Evolutionary conservation across 2,888 invertebrate genomes (phyloP), one percentile per base, ranked within the genome.

Genomic region (Chrysolina oricalcia): DNA sequence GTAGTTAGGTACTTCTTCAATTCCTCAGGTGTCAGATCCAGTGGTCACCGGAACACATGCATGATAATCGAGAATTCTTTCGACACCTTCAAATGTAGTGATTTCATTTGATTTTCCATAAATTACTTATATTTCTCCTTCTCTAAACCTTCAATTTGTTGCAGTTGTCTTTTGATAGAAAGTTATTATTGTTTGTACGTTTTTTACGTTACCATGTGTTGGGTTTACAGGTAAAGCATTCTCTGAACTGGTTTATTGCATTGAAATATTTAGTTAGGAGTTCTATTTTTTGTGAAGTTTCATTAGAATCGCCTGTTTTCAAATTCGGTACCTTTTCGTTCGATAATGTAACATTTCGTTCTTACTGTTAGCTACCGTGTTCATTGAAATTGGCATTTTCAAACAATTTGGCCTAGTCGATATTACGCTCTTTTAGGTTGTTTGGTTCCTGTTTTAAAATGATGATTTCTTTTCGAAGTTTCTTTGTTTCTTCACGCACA

Each of bases 381-480:
- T 9, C 40, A 40, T 5, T 40, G 6, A 40, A n/a, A n/a, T n/a
- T n/a, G n/a, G n/a, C n/a, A n/a, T n/a, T n/a, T 40, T 40, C 10
- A 10, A 40, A 8, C 40, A 8, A 8, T 40, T 40, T 40, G 5
- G 10, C 40, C 40, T 8, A 10, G 10, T 40, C 40, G 40, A 40
- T 40, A 10, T 40, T 40, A 40, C 40, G 5, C 5, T 40, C 40
- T 40, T 9, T 40, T 5, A 40, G 5, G 10, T 40, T 9, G 5
- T 40, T 40, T 40, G 10, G 6, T 40, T 40, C 40, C 40, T 9
- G 40, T 40, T 9, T 40, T 9, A 40, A 10, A 59, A 19, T 17
- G 59, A 59, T 59, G 11, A 59, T 59, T 59, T 59, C 59, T 59
- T 59, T 19, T 59, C 19, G 59, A 59, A 59, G 59, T 59, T 59